Percentiles rank a stretch among this genome's conserved stretches.
These are phyloP conservation scores for Nephila pilipes DNA, from an alignment of 1,140 invertebrate species.

Conservation along the genomic window DNA sequence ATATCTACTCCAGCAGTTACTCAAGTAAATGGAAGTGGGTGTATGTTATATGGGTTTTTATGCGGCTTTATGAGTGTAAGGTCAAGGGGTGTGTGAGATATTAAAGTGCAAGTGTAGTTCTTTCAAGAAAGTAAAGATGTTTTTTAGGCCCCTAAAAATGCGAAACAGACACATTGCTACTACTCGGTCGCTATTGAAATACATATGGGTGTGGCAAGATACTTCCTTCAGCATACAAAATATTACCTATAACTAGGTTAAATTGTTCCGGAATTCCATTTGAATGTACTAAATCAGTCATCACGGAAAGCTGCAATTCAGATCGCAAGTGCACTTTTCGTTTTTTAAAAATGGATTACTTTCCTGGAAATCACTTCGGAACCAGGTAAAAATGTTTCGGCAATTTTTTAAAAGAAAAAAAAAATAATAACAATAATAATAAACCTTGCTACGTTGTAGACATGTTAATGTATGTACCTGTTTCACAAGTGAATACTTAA, in stretches of 20 bases:
- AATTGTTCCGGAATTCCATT: neutral
- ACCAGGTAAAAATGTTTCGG: neutral
- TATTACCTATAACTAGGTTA: neutral
- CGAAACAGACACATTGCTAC: neutral
- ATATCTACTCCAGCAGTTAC: conserved; percentile 14
- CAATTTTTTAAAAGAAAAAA: neutral
- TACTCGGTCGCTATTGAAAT: neutral
- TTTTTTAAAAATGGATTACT: neutral
- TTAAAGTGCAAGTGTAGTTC: neutral
- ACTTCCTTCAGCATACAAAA: neutral
- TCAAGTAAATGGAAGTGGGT: conserved; percentile 23
- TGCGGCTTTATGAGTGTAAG: conserved; percentile 42
- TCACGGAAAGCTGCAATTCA: neutral
- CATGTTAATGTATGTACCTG: neutral
- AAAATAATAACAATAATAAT: too few relatives aligned
- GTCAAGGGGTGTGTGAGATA: conserved; percentile 42
- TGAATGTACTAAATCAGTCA: neutral
- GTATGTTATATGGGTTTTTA: conserved; percentile 29
- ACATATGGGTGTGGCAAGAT: neutral
- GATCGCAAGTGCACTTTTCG: neutral
- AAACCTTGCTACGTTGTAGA: neutral
- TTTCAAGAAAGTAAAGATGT: neutral
- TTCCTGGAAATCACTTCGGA: neutral
- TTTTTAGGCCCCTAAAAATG: neutral
- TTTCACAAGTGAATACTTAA: neutral